Conservation (phyloP, 2,888 invertebrate species). For the Seira sanloemensis region DNA sequence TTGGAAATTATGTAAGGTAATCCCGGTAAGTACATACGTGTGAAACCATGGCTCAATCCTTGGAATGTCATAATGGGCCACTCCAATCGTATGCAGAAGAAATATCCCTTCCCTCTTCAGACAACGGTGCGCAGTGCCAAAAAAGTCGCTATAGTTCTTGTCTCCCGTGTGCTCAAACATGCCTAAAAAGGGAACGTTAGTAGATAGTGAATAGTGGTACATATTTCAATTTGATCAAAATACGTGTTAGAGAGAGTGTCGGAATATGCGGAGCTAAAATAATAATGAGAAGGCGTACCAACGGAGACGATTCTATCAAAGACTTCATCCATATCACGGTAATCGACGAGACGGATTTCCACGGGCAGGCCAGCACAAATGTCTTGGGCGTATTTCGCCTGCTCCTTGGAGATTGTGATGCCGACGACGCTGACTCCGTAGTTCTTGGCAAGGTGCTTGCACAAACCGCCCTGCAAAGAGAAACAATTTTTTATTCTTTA, state of each 20-base stretch:
- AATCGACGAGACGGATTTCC: conserved; percentile 63
- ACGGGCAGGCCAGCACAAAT: conserved; percentile 46
- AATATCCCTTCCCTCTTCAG: conserved; percentile 70
- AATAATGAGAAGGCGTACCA: no score
- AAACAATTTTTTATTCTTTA: no score
- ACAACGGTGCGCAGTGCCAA: conserved; percentile 68
- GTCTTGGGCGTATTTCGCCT: conserved; percentile 57
- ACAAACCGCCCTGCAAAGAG: conserved; percentile 71
- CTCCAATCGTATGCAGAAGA: conserved; percentile 71
- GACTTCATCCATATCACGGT: conserved; percentile 64
- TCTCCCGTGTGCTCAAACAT: conserved; percentile 58
- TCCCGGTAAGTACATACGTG: no score
- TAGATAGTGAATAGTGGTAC: not conserved
- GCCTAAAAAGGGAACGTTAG: conserved; percentile 21
- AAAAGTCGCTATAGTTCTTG: conserved; percentile 67
- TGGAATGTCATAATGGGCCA: conserved; percentile 65
- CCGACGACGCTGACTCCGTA: conserved; percentile 68
- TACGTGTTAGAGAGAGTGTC: no score
- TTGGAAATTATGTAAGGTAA: not conserved
- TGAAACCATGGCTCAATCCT: conserved; percentile 67
- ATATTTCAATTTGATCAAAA: no score
- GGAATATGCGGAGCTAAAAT: no score
- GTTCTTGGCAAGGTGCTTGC: conserved; percentile 65
- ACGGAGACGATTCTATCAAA: conserved; percentile 71
- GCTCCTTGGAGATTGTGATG: conserved; percentile 67